Evolutionary conservation across 2,113 vertebrate genomes (phyloP).

Genomic region (Albula goreensis): DNA sequence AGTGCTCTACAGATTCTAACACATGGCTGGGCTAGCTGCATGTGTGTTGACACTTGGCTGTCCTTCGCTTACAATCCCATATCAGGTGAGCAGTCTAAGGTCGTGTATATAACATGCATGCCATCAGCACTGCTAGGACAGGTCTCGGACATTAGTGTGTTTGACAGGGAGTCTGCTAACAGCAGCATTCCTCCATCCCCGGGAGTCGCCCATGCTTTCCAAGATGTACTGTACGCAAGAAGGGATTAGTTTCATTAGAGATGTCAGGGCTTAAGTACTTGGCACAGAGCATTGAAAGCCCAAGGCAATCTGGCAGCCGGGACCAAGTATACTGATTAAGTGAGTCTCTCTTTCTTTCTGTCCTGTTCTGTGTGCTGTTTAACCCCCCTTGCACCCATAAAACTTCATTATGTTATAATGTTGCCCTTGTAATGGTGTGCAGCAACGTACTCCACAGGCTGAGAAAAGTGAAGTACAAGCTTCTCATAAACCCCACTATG

Average conservation of each 20-base stretch:
- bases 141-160: not conserved
- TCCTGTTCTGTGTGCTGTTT: conserved; percentile 55
- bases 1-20: not conserved
- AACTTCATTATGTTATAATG: conserved; percentile 59
- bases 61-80: not conserved
- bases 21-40: not conserved
- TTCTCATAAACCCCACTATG: conserved; percentile 61
- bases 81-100: not conserved
- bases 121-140: not conserved
- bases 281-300: conserved; percentile 44
- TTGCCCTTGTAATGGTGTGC: conserved; percentile 59
- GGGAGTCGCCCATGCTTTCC: conserved; percentile 16
- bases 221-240: conserved; percentile 51
- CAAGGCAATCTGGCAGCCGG: conserved; percentile 43
- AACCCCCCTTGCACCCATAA: conserved; percentile 68
- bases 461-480: conserved; percentile 54
- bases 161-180: not conserved
- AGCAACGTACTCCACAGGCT: conserved; percentile 60
- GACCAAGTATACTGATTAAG: conserved; percentile 63
- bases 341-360: conserved; percentile 46
- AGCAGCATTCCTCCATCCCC: not conserved
- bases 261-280: conserved; percentile 50
- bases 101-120: not conserved
- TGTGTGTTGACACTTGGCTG: not conserved
- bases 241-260: conserved; percentile 37